phyloP scores from a whole-genome alignment of 1,140 invertebrate genomes.

The Globodera ellingtonae region DNA sequence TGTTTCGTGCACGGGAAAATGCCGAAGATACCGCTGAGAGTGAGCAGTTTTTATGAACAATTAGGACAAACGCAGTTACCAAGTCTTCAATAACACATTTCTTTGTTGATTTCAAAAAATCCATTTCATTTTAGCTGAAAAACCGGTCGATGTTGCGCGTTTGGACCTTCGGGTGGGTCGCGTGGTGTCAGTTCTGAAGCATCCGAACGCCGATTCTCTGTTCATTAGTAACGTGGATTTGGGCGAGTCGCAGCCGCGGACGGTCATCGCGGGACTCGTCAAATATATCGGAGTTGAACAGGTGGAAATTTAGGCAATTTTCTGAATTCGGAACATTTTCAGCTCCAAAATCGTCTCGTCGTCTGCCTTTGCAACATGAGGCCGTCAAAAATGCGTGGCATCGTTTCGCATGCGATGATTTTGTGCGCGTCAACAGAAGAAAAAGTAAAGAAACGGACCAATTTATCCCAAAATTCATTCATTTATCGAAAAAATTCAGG shows the following conservation, averaged over 20 bases:
- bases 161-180: slow-evolving; percentile 82
- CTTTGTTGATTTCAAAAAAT: no score
- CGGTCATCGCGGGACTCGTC: slow-evolving; percentile 85
- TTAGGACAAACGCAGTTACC: no score
- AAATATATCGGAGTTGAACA: slow-evolving; percentile 79
- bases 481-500: slow-evolving; percentile 67
- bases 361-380: slow-evolving; percentile 71
- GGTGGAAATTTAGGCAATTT: slow-evolving; percentile 29
- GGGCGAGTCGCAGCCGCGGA: slow-evolving; percentile 78
- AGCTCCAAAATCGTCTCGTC: slow-evolving; percentile 64
- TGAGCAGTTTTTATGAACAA: background rate
- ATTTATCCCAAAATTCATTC: background rate
- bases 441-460: slow-evolving; percentile 59
- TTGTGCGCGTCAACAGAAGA: slow-evolving; percentile 69
- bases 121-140: slow-evolving; percentile 30
- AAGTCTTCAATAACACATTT: no score
- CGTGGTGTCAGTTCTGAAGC: slow-evolving; percentile 78
- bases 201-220: slow-evolving; percentile 85
- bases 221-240: slow-evolving; percentile 89
- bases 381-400: slow-evolving; percentile 69
- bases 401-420: slow-evolving; percentile 69
- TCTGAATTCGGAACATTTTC: background rate
- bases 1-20: background rate
- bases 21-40: background rate
- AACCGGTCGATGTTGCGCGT: slow-evolving; percentile 57